Percentiles rank a stretch among this genome's conserved stretches.
Conservation (phyloP, 2,797 vertebrate species). For the Peromyscus nudipes region DNA sequence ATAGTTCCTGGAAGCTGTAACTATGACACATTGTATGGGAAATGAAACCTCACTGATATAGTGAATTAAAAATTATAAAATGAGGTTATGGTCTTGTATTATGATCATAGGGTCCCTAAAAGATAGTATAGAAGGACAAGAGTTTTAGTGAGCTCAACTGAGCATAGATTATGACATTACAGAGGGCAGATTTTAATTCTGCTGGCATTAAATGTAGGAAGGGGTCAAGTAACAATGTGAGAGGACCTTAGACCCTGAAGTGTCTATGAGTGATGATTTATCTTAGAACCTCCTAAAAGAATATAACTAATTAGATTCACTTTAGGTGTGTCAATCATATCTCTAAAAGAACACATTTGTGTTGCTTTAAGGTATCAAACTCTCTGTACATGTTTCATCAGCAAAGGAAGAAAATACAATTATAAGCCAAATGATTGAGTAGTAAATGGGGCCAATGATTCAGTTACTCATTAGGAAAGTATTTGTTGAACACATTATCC, state of each 20-base stretch:
- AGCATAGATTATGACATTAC: background rate
- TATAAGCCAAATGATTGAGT: background rate
- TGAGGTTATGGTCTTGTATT: background rate
- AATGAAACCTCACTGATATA: background rate
- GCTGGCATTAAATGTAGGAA: background rate
- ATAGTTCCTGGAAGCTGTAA: background rate
- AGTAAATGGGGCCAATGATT: background rate
- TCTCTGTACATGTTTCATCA: background rate
- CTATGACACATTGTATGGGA: background rate
- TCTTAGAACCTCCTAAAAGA: background rate
- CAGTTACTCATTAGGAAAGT: background rate
- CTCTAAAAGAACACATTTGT: background rate
- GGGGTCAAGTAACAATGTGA: accelerated
- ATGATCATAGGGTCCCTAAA: background rate
- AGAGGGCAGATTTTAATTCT: background rate
- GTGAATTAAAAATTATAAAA: background rate
- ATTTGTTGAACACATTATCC: background rate
- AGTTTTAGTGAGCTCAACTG: background rate
- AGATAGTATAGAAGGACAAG: background rate
- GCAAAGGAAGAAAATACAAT: background rate
- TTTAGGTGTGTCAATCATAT: background rate
- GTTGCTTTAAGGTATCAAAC: background rate
- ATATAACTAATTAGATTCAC: no score
- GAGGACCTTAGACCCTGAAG: background rate
- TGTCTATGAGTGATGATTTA: background rate